Percentiles rank a stretch among this genome's conserved stretches.
These are phyloP conservation scores for Blomia tropicalis DNA, from an alignment of 2,888 invertebrate genomes.

Conservation along the genomic window DNA sequence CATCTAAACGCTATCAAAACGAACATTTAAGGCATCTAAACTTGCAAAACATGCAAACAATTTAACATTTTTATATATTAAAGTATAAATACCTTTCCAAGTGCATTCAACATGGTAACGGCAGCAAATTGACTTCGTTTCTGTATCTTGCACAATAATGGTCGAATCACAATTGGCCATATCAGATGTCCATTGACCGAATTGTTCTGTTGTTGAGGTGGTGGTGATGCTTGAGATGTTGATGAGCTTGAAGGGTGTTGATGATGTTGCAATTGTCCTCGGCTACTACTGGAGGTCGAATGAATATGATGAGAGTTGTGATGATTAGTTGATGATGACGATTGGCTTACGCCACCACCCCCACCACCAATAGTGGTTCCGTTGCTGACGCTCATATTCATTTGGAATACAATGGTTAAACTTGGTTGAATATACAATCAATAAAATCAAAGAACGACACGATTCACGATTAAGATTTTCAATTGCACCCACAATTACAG, in stretches of 20 bases:
- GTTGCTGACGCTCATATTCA: not conserved
- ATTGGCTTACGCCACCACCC: not conserved
- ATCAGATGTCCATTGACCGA: not conserved
- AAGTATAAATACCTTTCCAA: too few species aligned
- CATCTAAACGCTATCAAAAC: too few species aligned
- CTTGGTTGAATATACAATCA: too few species aligned
- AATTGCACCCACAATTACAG: too few species aligned
- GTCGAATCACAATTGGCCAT: constrained; percentile 9
- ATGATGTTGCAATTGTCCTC: not conserved
- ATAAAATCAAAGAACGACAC: too few species aligned
- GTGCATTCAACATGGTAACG: not conserved
- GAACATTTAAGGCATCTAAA: too few species aligned
- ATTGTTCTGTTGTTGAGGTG: not conserved
- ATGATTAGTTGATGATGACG: not conserved
- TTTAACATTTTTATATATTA: too few species aligned
- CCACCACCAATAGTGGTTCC: not conserved
- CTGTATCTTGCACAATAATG: constrained; percentile 6
- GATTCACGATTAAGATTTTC: not conserved
- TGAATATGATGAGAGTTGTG: not conserved
- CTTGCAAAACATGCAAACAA: too few species aligned
- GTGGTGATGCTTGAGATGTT: not conserved
- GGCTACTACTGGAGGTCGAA: not conserved
- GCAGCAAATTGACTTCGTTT: constrained; percentile 6
- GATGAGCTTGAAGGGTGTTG: not conserved
- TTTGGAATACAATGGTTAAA: not conserved